Evolutionary conservation across 2,797 vertebrate genomes (phyloP), one percentile per base, ranked within the genome.

Genomic region (Pseudochromis fuscus): DNA sequence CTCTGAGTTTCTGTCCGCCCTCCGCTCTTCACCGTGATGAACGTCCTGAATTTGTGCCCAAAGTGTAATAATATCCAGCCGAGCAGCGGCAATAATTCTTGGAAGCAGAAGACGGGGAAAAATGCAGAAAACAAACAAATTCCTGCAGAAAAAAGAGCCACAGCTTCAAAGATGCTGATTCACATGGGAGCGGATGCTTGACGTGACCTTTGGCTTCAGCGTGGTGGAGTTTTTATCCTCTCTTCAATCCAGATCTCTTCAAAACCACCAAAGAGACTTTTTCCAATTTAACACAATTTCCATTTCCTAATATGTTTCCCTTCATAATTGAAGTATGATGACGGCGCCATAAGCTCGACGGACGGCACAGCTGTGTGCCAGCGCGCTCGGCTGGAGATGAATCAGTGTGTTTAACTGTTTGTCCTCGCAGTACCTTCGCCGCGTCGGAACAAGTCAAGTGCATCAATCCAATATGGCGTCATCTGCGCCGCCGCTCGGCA

Each of bases 391-490:
- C 77, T 90, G 87, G 88, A 92, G 89, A 88, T 81, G 86, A 85
- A 87, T 89, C 87, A 33, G 88, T 88, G 88, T 87, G 88, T 92
- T 94, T 92, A 94, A 92, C 90, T 72, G 87, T 92, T 91, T 88
- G 90, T 93, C 89, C 92, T 91, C 88, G 19, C 85, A 84, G 90
- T 91, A 96, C 95, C 95, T 96, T 93, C 87, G 42, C 84, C 81
- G 86, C 94, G 49, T 88, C 62, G 79, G 89, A 93, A 67, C 95
- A 94, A 96, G 93, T 96, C 93, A 93, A 96, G 95, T 95, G 95
- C 90, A 94, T 93, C 94, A 89, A 94, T 94, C 93, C 96, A 96
- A 96, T 95, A 96, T 96, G 96, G 93, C 92, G 93, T 93, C 95
- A 94, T 96, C 96, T 96, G 96, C 94, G 88, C 90, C 3, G 3